Evolutionary conservation across 2,797 vertebrate species (phyloP), one percentile per base, ranked within the genome.

Genomic region (Sebastes kiyomatsui): DNA sequence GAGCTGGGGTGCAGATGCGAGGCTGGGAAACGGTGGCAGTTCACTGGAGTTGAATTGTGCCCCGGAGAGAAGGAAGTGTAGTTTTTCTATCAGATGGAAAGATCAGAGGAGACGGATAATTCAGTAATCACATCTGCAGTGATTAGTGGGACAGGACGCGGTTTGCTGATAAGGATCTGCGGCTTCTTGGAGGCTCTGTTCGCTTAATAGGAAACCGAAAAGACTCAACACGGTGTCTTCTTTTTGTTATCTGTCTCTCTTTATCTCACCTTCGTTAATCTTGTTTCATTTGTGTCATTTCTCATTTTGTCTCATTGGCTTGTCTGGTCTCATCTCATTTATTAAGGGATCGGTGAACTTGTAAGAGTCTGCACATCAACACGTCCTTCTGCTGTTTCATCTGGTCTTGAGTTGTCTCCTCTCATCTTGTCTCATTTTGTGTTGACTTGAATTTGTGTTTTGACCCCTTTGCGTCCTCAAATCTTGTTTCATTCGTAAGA

Each of bases 91-190:
- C 93, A 87, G 91, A 88, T 77, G 82, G 86, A 89, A 88, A 89
- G 90, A 95, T 96, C 93, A 93, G 92, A 93, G 92, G 87, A 93
- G 87, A 91, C 65, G 79, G 92, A 94, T 95, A 94, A 95, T 95
- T 93, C 86, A 86, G 87, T 95, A 94, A 94, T 95, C 94, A 93
- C 94, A 94, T 94, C 93, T 85, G 89, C 79, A 28, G 87, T 91
- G 90, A 95, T 96, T 93, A 94, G 77, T 72, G 79, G 61, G 86
- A 86, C 92, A 92, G 93, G 94, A 94, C 72, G 83, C 69, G 72
- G 82, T 85, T 89, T 89, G 46, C 83, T 35, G 94, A 95, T 94
- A 93, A 82, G 83, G 82, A 95, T 94, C 93, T 92, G 85, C 25
- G 65, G 70, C 79, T 87, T 90, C 88, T 91, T 77, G 77, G 69